Evolutionary conservation across 2,888 invertebrate genomes (phyloP), one percentile per base, ranked within the genome.

Genomic region (Meiosimyza platycephala): DNA sequence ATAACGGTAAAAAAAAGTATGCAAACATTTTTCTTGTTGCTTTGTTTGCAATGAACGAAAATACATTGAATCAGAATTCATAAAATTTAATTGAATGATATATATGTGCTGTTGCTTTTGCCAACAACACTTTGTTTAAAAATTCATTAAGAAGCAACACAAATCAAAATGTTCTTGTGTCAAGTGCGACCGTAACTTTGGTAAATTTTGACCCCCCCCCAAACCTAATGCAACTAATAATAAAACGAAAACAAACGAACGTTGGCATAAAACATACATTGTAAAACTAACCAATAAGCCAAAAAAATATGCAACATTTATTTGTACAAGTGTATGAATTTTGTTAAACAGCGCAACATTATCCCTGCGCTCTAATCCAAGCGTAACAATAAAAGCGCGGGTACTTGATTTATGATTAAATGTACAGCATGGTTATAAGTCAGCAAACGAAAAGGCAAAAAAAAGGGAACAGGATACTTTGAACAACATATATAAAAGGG

Each of bases 341-440:
- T 7, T 40, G 28, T 3, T 28, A 62, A 9, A 33, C 28, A 15
- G n/a, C 60, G 11, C 9, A n/a, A 60, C 60, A n/a, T 62, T 62
- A 40, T 33, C 15, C 22, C 22, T 28, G 28, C 28, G 2, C 28
- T 28, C 28, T 62, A 62, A 62, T 62, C 33, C 60, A 9, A 40
- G 59, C 22, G 1, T 33, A 22, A 40, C 40, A 40, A 40, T 40
- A 40, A 40, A 48, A 13, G 28, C 50, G 54, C 62, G 51, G 63
- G 63, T 63, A 70, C 70, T 70, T 70, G 70, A 70, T 70, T 70
- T 70, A 70, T 70, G 51, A 70, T 70, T 63, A 54, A 70, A 70
- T 62, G 70, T 54, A 22, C 62, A 70, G 63, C 63, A 63, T 63
- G 70, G 28, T 63, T 70, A 63, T 70, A 62, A 70, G 63, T 33